Evolutionary conservation across 2,888 invertebrate species (phyloP).

Genomic region (Drosophila testacea): DNA sequence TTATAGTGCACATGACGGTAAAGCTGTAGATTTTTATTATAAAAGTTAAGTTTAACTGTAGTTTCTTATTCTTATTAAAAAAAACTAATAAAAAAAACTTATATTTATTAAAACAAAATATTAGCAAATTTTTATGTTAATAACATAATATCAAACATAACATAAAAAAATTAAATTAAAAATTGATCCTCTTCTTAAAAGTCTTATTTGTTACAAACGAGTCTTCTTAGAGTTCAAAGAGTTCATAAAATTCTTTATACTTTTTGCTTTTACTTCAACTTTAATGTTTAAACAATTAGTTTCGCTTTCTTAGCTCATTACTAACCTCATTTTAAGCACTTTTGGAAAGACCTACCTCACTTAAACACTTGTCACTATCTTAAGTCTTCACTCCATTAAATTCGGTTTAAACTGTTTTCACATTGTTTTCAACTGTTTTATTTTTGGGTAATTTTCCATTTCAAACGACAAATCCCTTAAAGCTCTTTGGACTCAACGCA

Average conservation of each 20-base stretch:
- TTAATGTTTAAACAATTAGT: not conserved
- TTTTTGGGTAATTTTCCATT: slow-evolving; percentile 50
- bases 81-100: not conserved
- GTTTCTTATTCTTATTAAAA: too few species aligned
- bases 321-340: not conserved
- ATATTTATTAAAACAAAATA: too few species aligned
- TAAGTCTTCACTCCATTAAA: slow-evolving; percentile 1
- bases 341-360: slow-evolving; percentile 14
- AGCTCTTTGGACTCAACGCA: slow-evolving; percentile 31
- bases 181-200: too few species aligned
- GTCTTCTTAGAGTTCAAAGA: too few species aligned
- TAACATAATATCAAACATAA: too few species aligned
- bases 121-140: too few species aligned
- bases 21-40: too few species aligned
- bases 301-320: slow-evolving; percentile 2
- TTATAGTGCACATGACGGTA: too few species aligned
- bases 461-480: slow-evolving; percentile 35
- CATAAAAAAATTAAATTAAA: too few species aligned
- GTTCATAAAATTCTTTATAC: not conserved
- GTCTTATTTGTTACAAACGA: too few species aligned
- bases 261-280: not conserved
- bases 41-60: too few species aligned
- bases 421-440: slow-evolving; percentile 6
- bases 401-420: slow-evolving; percentile 2
- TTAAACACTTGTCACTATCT: slow-evolving; percentile 6